phyloP scores from a whole-genome alignment of 1,140 invertebrate genomes.

The Pararge aegeria region DNA sequence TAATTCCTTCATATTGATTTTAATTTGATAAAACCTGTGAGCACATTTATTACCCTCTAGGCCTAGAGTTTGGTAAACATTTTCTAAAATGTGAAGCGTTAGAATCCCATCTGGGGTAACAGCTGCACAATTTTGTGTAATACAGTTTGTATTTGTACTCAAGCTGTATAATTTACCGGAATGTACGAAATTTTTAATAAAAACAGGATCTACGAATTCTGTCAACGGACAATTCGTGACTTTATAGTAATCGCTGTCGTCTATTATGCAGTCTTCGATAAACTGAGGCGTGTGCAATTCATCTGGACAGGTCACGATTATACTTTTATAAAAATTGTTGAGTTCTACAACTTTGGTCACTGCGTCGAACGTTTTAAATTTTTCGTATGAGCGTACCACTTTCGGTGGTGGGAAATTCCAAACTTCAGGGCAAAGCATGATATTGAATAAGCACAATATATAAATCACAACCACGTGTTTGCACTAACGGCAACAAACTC shows the following conservation, averaged over 20 bases:
- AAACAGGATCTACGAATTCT: constrained; percentile 50
- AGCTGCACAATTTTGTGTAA: constrained; percentile 55
- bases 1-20: constrained; percentile 48
- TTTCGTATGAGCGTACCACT: constrained; percentile 38
- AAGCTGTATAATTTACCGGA: constrained; percentile 56
- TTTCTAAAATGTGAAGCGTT: constrained; percentile 51
- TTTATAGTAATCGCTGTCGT: constrained; percentile 64
- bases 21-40: constrained; percentile 54
- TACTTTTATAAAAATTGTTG: constrained; percentile 62
- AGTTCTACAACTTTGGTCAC: constrained; percentile 36
- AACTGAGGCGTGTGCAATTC: constrained; percentile 44
- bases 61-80: constrained; percentile 58
- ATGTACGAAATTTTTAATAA: constrained; percentile 63
- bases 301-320: constrained; percentile 63
- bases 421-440: constrained; percentile 66
- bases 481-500: too few species aligned
- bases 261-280: constrained; percentile 48
- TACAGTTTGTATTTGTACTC: constrained; percentile 50
- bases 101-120: constrained; percentile 61
- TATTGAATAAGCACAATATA: too few species aligned
- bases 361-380: constrained; percentile 34
- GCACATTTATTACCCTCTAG: constrained; percentile 55
- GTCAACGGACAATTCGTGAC: constrained; percentile 46
- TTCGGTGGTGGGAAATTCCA: constrained; percentile 60
- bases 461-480: too few species aligned